Evolutionary conservation across 2,113 vertebrate species (phyloP).

Genomic region (Festucalex cinctus): DNA sequence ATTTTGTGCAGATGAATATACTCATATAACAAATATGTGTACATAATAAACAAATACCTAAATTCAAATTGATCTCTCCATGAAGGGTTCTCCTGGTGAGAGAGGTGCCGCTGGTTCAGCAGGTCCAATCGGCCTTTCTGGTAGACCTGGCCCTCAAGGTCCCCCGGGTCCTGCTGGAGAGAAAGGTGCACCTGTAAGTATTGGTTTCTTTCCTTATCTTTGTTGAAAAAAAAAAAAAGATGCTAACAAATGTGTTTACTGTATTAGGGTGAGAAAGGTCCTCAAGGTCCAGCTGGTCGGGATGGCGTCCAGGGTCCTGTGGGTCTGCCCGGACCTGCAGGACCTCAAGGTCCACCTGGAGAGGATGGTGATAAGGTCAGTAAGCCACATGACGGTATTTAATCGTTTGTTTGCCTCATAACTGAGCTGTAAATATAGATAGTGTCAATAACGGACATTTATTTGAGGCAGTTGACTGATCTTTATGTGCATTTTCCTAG

Average conservation of each 20-base stretch:
- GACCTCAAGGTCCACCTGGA: conserved; percentile 92
- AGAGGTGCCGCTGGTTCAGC: conserved; percentile 88
- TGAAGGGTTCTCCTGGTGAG: conserved; percentile 93
- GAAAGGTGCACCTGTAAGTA: conserved; percentile 93
- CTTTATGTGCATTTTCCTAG: conserved; percentile 66
- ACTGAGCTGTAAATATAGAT: neutral
- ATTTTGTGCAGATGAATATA: no score
- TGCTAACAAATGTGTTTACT: conserved; percentile 9
- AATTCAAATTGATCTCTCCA: neutral
- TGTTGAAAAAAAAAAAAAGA: conserved; percentile 11
- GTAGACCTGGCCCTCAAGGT: conserved; percentile 90
- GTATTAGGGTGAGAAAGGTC: conserved; percentile 93
- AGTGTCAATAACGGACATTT: neutral
- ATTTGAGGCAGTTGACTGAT: conserved; percentile 7
- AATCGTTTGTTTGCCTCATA: neutral
- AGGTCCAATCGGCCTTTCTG: conserved; percentile 89
- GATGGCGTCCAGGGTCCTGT: conserved; percentile 96
- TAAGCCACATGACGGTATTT: neutral
- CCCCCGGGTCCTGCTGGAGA: conserved; percentile 92
- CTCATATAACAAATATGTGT: no score
- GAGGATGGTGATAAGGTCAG: conserved; percentile 96
- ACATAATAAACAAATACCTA: no score
- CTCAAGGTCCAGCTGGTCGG: conserved; percentile 90
- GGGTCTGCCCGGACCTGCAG: conserved; percentile 91
- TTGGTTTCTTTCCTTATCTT: neutral